Conservation (phyloP, 2,888 invertebrate genomes). For the Athripsodes cinereus region DNA sequence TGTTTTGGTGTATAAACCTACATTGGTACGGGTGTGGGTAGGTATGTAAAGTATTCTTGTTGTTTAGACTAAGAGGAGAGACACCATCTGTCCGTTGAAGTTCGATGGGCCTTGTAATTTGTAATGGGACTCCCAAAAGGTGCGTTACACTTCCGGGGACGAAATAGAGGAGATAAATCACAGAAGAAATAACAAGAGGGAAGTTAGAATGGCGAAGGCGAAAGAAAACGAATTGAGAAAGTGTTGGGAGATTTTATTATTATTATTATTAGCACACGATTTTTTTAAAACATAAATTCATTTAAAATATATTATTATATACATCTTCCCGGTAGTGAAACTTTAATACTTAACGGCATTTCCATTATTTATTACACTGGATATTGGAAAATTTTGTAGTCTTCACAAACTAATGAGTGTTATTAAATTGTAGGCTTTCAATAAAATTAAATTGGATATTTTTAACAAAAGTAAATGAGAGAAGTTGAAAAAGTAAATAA, state of each 20-base stretch:
- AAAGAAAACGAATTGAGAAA: background rate
- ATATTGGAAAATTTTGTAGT: no score
- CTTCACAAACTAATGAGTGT: no score
- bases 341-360: no score
- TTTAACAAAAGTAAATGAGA: no score
- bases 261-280: background rate
- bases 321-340: no score
- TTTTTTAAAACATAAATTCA: background rate
- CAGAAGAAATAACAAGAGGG: background rate
- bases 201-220: background rate
- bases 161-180: background rate
- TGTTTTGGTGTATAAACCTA: no score
- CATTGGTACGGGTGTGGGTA: background rate
- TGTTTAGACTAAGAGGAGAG: background rate
- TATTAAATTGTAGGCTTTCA: no score
- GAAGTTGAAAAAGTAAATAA: no score
- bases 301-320: no score
- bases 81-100: constrained; percentile 1
- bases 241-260: background rate
- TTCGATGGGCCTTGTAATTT: constrained; percentile 1
- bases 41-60: background rate
- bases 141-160: constrained; percentile 2
- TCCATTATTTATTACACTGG: no score
- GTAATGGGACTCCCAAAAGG: background rate
- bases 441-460: no score